Base-by-base conservation (phyloP, 2,113 vertebrate species). In the Cynoglossus semilaevis region DNA sequence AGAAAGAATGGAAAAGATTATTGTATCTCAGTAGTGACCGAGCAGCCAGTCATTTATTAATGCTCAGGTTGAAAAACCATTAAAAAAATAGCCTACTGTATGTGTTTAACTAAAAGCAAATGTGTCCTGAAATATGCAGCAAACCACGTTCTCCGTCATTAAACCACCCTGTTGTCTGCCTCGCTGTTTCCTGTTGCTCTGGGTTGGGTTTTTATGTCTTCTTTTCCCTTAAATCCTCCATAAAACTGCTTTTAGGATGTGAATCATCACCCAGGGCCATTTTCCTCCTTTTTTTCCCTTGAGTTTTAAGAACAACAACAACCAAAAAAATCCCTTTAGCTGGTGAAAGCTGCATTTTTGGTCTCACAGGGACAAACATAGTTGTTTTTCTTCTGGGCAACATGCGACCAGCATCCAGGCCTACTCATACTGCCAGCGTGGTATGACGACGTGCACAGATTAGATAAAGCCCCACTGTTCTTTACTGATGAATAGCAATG, bases 401-500 rank as follows among this genome's bases (percentile, higher is more conserved):
- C 48, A 9, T n/a, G 12, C 51, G 17, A 38, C 55, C 78, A 62
- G 63, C 68, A 70, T 41, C 6, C 54, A 74, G 70, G 65, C 51
- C 67, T 62, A 19, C 55, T 63, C 36, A 37, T 42, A n/a, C 45
- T 65, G 44, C 51, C 43, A 45, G 40, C 14, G 15, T 64, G 48
- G 61, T 71, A 66, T 81, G 79, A 72, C 76, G 71, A 86, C 77
- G 77, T 80, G 67, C 67, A 66, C 9, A 54, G 51, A 49, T 46
- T 44, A 58, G 40, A 86, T 80, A 86, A 85, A 80, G 79, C 34
- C 2, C 58, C 68, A 76, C 77, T 84, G 82, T 86, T 83, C 64
- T 63, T 7, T 45, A 19, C 36, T n/a, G 35, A 80, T 85, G 76
- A 85, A 84, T 85, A 66, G 67, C 70, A 56, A 72, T 46, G 67